Conservation (phyloP, 2,797 vertebrate genomes). For the Mionectes olivaceus region DNA sequence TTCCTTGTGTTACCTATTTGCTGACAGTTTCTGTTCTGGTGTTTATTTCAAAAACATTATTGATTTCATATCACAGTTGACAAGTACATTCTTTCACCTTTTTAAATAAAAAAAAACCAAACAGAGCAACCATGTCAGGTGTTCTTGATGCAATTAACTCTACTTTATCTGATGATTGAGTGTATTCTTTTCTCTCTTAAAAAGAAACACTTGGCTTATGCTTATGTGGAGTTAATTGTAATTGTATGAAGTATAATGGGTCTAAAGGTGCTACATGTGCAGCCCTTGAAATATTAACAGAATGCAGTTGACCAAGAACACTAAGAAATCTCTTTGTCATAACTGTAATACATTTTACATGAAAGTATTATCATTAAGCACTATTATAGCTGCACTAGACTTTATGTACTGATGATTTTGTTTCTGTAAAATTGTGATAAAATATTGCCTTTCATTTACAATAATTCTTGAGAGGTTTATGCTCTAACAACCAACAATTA, state of each 20-base stretch:
- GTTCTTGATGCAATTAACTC: neutral
- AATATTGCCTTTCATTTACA: neutral
- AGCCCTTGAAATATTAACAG: neutral
- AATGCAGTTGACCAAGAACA: neutral
- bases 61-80: neutral
- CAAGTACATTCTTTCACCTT: neutral
- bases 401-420: neutral
- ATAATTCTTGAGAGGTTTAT: neutral
- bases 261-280: neutral
- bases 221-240: neutral
- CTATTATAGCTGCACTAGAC: neutral
- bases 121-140: neutral
- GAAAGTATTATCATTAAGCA: neutral
- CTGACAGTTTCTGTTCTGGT: neutral
- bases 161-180: neutral
- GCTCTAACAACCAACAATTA: neutral
- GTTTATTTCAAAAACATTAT: neutral
- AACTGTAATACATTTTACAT: neutral
- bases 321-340: neutral
- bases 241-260: neutral
- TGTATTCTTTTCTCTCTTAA: neutral
- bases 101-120: neutral
- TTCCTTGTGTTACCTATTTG: neutral
- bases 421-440: neutral
- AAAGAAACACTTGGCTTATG: neutral